Percentiles rank a stretch among this genome's conserved stretches.
These are phyloP conservation scores for Cryptosula pallasiana DNA, from an alignment of 2,888 invertebrate genomes.

Conservation along the genomic window DNA sequence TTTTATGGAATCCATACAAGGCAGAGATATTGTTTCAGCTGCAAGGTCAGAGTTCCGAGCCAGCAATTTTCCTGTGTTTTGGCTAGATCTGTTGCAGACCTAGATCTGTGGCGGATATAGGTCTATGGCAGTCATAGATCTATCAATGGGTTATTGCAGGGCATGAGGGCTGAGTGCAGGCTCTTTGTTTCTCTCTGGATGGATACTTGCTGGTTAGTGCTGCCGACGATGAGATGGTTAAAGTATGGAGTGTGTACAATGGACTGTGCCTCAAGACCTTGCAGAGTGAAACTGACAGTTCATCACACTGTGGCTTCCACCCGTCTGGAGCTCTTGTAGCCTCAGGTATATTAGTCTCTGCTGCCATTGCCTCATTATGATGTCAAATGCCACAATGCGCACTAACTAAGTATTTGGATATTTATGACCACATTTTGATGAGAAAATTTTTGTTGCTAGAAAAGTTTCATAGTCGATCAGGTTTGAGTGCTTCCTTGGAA, in stretches of 20 bases:
- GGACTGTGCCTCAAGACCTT: constrained; percentile 44
- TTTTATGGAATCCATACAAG: constrained; percentile 46
- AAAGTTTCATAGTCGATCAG: no score
- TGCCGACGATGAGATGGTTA: constrained; percentile 46
- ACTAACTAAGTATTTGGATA: no score
- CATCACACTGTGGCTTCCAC: constrained; percentile 47
- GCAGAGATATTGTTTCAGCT: constrained; percentile 32
- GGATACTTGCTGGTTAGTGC: constrained; percentile 45
- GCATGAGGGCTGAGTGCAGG: constrained; percentile 49
- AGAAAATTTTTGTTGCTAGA: no score
- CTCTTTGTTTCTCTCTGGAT: constrained; percentile 46
- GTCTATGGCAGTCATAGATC: no score
- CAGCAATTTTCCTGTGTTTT: no score
- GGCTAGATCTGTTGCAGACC: not conserved
- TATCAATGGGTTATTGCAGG: constrained; percentile 35
- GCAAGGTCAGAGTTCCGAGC: no score
- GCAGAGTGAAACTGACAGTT: constrained; percentile 44
- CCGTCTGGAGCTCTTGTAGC: constrained; percentile 44
- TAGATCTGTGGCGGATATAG: no score
- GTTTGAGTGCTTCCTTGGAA: no score
- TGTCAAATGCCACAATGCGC: no score
- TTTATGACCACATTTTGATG: no score
- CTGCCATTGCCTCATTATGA: no score
- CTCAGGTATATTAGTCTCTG: no score
- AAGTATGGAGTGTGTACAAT: constrained; percentile 47